Evolutionary conservation across 2,113 vertebrate species (phyloP).

Genomic region (Anseranas semipalmata): DNA sequence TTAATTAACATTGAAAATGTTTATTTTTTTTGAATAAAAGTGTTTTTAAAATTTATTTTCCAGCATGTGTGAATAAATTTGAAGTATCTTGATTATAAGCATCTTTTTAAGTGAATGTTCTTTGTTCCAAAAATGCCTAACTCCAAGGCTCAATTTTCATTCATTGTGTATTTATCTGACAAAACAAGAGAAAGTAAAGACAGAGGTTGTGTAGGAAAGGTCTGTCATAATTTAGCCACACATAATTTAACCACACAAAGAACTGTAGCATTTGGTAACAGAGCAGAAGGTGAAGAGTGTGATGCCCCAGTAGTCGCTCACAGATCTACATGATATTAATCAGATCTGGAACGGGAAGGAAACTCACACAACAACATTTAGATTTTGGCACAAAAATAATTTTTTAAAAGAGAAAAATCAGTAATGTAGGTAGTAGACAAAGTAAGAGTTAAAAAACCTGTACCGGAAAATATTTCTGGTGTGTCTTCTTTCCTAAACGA

Average conservation of each 20-base stretch:
- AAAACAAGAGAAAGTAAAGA: neutral
- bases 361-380: neutral
- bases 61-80: neutral
- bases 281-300: neutral
- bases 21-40: slow-evolving; percentile 20
- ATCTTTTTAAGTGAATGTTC: neutral
- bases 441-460: neutral
- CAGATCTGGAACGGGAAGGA: neutral
- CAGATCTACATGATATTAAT: neutral
- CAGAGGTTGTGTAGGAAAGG: neutral
- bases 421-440: neutral
- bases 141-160: neutral
- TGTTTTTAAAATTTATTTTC: neutral
- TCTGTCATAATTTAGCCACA: neutral
- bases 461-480: neutral
- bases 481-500: neutral
- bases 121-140: neutral
- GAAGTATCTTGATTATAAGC: neutral
- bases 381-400: neutral
- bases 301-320: fast-evolving
- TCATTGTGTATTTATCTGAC: neutral
- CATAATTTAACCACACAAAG: neutral
- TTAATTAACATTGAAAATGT: neutral
- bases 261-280: neutral
- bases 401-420: neutral